Evolutionary conservation across 1,140 invertebrate genomes (phyloP), one percentile per base, ranked within the genome.

Genomic region (Parapsyche elsis): DNA sequence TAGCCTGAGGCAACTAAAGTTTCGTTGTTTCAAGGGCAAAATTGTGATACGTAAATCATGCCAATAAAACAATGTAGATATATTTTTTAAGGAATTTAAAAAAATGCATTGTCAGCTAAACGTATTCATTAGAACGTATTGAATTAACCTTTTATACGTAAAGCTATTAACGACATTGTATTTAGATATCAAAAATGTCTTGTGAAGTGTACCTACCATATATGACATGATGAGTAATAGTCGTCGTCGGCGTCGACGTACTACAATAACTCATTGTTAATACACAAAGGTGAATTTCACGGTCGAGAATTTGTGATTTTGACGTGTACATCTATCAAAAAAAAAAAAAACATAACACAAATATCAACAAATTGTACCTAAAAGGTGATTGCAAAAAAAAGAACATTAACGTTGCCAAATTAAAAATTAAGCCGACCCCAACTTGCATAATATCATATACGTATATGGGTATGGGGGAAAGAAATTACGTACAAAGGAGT

Each of bases 401-500:
- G 7, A 4, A 21, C 12, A 12, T 46, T n/a, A n/a, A n/a, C n/a
- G n/a, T n/a, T n/a, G n/a, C n/a, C n/a, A n/a, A n/a, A n/a, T n/a
- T n/a, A n/a, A n/a, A n/a, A n/a, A n/a, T n/a, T n/a, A n/a, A 38
- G 1, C 7, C 30, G 30, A 38, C 1, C 7, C 30, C 2, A 38
- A 38, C 30, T 38, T 4, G 30, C 30, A 7, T 7, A 38, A 4
- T n/a, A n/a, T 38, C 30, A 38, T 7, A 38, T 38, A 38, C 7
- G 30, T 38, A 38, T 7, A 38, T 38, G 7, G 1, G 30, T 38
- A 38, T 38, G 30, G 1, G 7, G 1, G 7, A 38, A 7, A 38
- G 24, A 24, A 49, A 76, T 76, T 76, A 57, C 46, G 23, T 53
- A 71, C 77, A 79, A 71, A 71, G 64, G n/a, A 71, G 44, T 71